Percentiles rank a stretch among this genome's conserved stretches.
Conservation (phyloP, 2,888 invertebrate species). For the Campoplex nolae region DNA sequence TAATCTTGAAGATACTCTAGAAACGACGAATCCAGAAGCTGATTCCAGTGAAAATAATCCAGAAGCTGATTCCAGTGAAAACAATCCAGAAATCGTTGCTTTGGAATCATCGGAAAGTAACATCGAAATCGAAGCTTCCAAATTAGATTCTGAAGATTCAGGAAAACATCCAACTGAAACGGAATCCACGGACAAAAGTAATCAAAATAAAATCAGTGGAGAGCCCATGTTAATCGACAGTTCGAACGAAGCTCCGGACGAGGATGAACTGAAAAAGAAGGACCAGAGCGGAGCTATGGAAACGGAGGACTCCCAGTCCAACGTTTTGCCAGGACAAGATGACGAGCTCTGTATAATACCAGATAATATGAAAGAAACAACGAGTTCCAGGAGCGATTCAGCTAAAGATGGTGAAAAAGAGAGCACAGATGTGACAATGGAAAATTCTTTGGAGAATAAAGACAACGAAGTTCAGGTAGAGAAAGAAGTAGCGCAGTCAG, state of each 20-base stretch:
- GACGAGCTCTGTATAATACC: conserved; percentile 83
- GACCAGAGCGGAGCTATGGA: conserved; percentile 68
- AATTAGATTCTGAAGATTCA: background rate
- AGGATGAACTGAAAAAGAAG: conserved; percentile 63
- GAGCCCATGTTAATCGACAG: conserved; percentile 60
- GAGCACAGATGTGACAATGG: conserved; percentile 52
- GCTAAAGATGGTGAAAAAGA: conserved; percentile 50
- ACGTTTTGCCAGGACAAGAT: conserved; percentile 81
- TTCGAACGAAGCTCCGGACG: conserved; percentile 56
- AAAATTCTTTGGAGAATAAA: conserved; percentile 39
- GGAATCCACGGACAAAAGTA: conserved; percentile 48
- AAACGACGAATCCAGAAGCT: conserved; percentile 52
- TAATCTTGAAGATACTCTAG: conserved; percentile 52
- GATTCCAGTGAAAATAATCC: conserved; percentile 53
- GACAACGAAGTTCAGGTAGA: conserved; percentile 2
- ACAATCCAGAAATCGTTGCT: conserved; percentile 48
- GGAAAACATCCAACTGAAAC: background rate
- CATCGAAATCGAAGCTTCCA: conserved; percentile 30
- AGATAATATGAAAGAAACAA: conserved; percentile 80
- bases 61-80: conserved; percentile 51
- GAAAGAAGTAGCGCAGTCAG: conserved; percentile 39
- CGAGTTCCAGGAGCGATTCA: conserved; percentile 54
- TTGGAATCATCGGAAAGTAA: conserved; percentile 41
- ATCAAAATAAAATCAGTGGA: conserved; percentile 51
- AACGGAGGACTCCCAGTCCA: conserved; percentile 74